Percentiles rank a stretch among this genome's conserved stretches.
phyloP scores from a whole-genome alignment of 2,113 vertebrate species.

The Lepisosteus oculatus region DNA sequence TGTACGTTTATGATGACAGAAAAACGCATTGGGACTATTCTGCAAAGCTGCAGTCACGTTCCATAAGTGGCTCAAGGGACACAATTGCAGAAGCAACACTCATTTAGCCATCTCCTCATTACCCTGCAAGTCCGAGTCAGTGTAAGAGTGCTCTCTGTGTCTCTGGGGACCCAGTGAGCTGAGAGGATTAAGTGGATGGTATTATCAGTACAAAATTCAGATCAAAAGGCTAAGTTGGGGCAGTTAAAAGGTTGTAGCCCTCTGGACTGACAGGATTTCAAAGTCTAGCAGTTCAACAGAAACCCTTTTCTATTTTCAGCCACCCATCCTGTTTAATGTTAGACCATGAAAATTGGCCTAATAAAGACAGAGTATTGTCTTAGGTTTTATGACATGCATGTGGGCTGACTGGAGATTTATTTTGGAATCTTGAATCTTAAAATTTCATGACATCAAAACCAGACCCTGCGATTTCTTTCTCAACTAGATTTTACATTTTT shows the following conservation, averaged over 20 bases:
- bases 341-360: slow-evolving; percentile 52
- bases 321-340: slow-evolving; percentile 50
- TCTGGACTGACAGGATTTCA: slow-evolving; percentile 55
- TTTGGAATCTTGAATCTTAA: neutral
- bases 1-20: slow-evolving; percentile 46
- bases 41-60: slow-evolving; percentile 46
- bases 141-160: slow-evolving; percentile 26
- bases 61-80: slow-evolving; percentile 40
- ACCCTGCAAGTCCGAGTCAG: neutral
- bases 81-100: slow-evolving; percentile 24
- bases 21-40: slow-evolving; percentile 58
- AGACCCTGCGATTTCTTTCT: slow-evolving; percentile 3
- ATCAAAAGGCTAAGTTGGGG: slow-evolving; percentile 55
- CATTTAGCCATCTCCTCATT: slow-evolving; percentile 17
- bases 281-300: slow-evolving; percentile 59
- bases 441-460: slow-evolving; percentile 1
- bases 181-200: slow-evolving; percentile 45
- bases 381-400: slow-evolving; percentile 13
- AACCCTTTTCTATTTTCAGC: slow-evolving; percentile 52
- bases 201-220: slow-evolving; percentile 42
- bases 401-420: neutral
- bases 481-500: slow-evolving; percentile 30
- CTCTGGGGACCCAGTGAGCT: slow-evolving; percentile 32
- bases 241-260: slow-evolving; percentile 45
- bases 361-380: slow-evolving; percentile 44